phyloP scores from a whole-genome alignment of 2,113 vertebrate genomes.

The Genyomyrus donnyi region DNA sequence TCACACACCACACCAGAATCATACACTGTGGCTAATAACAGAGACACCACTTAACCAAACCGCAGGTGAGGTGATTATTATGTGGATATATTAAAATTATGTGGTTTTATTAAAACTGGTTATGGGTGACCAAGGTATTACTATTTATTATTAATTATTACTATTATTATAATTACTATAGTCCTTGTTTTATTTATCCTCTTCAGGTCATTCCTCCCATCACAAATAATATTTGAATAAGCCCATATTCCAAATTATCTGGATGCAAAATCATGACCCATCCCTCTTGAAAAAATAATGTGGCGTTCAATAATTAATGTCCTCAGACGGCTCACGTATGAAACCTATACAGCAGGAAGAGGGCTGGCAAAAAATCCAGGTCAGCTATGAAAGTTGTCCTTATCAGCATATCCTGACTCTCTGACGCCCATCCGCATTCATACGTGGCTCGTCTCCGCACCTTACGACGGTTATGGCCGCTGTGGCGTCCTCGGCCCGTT shows the following conservation, averaged over 20 bases:
- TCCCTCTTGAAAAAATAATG: constrained; percentile 11
- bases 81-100: not conserved
- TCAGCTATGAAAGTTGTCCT: not conserved
- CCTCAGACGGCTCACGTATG: not conserved
- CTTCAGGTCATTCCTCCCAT: not conserved
- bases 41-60: not conserved
- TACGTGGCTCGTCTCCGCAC: not conserved
- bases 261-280: constrained; percentile 7
- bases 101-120: not conserved
- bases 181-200: not conserved
- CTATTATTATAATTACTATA: not conserved
- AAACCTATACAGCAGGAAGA: not conserved
- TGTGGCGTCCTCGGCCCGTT: not conserved
- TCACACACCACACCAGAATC: not conserved
- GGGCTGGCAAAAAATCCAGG: not conserved
- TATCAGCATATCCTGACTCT: not conserved
- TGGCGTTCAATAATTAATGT: not conserved
- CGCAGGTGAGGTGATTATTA: not conserved
- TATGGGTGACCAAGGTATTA: not conserved
- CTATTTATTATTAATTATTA: not conserved
- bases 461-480: not conserved
- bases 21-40: not conserved
- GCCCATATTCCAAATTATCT: not conserved
- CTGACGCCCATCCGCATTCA: not conserved
- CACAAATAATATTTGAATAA: not conserved